Conservation (phyloP, 2,797 vertebrate genomes). For the Ispidina lecontei region DNA sequence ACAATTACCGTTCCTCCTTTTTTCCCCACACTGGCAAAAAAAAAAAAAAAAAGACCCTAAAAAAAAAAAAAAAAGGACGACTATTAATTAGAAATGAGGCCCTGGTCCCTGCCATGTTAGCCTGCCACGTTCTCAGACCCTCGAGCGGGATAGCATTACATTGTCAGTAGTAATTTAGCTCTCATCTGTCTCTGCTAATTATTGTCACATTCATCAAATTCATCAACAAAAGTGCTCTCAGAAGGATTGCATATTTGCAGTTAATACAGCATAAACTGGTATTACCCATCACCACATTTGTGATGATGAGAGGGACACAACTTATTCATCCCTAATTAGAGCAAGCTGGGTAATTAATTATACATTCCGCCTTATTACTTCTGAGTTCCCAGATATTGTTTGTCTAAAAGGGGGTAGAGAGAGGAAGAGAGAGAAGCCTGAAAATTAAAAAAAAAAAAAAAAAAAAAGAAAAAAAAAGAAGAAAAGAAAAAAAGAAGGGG, state of each 20-base stretch:
- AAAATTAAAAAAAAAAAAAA: constrained; percentile 69
- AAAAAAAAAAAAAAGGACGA: constrained; percentile 78
- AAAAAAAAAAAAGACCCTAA: constrained; percentile 27
- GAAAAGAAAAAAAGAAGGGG: neutral
- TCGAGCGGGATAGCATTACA: constrained; percentile 94
- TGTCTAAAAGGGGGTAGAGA: constrained; percentile 86
- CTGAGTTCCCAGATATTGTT: constrained; percentile 96
- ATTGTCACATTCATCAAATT: constrained; percentile 99
- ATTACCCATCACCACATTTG: constrained; percentile 96
- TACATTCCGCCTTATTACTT: constrained; percentile 99
- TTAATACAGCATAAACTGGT: constrained; percentile 99
- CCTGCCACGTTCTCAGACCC: constrained; percentile 89
- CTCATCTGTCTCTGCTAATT: constrained; percentile 99
- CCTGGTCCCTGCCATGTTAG: constrained; percentile 86
- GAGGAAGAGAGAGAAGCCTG: constrained; percentile 75
- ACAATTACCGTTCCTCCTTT: constrained; percentile 92
- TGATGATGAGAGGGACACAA: constrained; percentile 96
- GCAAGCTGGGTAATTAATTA: constrained; percentile 99
- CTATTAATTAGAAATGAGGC: constrained; percentile 92
- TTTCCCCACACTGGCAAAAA: constrained; percentile 77
- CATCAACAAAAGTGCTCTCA: constrained; percentile 99
- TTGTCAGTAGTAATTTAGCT: constrained; percentile 99
- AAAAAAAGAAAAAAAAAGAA: neutral
- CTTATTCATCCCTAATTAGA: constrained; percentile 99
- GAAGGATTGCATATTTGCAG: constrained; percentile 97